Conservation (phyloP, 2,113 vertebrate genomes). For the Tragulus kanchil region DNA sequence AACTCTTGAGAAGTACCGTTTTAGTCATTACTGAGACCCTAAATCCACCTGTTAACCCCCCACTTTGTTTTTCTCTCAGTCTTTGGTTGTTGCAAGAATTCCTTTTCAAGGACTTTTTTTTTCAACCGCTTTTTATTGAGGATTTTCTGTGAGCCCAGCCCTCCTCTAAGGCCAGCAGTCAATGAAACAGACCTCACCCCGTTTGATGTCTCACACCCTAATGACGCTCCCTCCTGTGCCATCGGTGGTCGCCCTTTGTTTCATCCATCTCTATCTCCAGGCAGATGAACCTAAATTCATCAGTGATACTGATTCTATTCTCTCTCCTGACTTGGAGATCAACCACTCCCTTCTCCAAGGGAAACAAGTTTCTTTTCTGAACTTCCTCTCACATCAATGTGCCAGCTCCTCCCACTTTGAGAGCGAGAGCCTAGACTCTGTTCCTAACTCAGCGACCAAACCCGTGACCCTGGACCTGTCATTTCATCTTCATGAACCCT, state of each 20-base stretch:
- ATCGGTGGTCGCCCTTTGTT: not conserved
- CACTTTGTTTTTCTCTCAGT: not conserved
- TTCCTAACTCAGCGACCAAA: not conserved
- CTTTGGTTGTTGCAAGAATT: not conserved
- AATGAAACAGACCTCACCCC: not conserved
- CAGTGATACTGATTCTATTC: not conserved
- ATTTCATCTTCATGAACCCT: not conserved
- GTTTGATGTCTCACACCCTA: not conserved
- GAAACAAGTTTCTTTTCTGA: not conserved
- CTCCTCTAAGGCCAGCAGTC: not conserved
- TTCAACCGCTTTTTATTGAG: not conserved
- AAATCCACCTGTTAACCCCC: accelerated
- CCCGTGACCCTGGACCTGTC: not conserved
- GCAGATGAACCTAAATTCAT: not conserved
- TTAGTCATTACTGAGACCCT: not conserved
- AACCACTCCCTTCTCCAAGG: not conserved
- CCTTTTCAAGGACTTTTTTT: not conserved
- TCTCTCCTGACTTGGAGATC: not conserved
- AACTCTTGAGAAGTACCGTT: not conserved
- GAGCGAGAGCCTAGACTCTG: not conserved
- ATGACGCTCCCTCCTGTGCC: not conserved
- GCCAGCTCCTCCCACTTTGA: not conserved
- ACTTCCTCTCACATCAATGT: not conserved
- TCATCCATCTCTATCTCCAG: not conserved
- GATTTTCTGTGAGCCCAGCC: not conserved